Evolutionary conservation across 2,113 vertebrate genomes (phyloP).

Genomic region (Crocuta crocuta): DNA sequence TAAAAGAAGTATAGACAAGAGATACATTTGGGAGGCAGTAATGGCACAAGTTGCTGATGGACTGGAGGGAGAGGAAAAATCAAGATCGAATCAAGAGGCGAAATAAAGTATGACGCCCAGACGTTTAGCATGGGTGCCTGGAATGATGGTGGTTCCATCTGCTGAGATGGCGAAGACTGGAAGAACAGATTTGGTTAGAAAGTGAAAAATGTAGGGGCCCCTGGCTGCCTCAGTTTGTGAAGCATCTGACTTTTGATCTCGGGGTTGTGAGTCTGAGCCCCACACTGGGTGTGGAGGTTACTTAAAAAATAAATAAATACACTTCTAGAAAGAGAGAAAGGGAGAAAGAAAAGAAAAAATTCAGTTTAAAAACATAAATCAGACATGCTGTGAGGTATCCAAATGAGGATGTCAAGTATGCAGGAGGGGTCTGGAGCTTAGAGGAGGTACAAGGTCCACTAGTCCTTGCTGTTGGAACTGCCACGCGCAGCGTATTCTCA

Average conservation of each 20-base stretch:
- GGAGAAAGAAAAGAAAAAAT: background rate
- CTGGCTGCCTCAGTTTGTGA: background rate
- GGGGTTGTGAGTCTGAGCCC: background rate
- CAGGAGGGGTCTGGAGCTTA: background rate
- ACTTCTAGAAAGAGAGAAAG: background rate
- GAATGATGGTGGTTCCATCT: background rate
- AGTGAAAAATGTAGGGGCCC: background rate
- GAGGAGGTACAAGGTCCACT: background rate
- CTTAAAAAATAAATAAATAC: background rate
- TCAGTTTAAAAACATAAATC: conserved; percentile 56
- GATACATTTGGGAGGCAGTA: background rate
- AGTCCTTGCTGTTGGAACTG: background rate
- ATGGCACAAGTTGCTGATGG: background rate
- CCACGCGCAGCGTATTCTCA: background rate
- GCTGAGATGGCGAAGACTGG: background rate
- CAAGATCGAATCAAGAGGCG: conserved; percentile 3
- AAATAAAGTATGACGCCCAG: background rate
- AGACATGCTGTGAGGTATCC: background rate
- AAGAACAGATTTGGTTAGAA: conserved; percentile 14
- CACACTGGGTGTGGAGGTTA: background rate
- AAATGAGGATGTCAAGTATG: conserved; percentile 15
- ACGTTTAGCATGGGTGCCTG: background rate
- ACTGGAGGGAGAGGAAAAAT: background rate
- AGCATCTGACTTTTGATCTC: background rate
- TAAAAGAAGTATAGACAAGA: background rate